These are phyloP conservation scores for Leptinotarsa haldemani DNA, from an alignment of 2,888 invertebrate species.

Conservation along the genomic window DNA sequence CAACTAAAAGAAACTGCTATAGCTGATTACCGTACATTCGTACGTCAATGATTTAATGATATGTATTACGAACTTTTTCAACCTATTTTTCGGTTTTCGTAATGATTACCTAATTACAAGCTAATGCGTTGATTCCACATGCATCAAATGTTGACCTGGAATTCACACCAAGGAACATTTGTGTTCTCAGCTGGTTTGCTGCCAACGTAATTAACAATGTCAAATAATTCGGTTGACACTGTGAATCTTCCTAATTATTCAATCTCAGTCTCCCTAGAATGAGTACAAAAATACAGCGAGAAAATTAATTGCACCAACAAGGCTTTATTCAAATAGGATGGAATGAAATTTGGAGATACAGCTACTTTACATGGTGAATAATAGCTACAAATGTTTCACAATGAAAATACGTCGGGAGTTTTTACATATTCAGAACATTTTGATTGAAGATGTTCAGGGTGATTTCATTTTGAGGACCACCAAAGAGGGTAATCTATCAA, in stretches of 20 bases:
- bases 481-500: too few species aligned
- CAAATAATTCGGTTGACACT: constrained; percentile 14
- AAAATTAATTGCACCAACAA: constrained; percentile 10
- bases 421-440: not conserved
- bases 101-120: constrained; percentile 6
- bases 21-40: not conserved
- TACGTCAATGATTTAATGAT: constrained; percentile 2
- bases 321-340: constrained; percentile 1
- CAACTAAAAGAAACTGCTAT: not conserved
- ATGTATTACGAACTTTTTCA: constrained; percentile 4
- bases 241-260: constrained; percentile 14
- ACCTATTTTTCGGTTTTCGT: not conserved
- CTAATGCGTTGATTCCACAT: constrained; percentile 1
- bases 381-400: not conserved
- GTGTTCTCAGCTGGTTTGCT: not conserved
- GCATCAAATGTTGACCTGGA: constrained; percentile 16
- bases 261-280: not conserved
- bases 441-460: too few species aligned
- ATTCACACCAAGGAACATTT: constrained; percentile 12
- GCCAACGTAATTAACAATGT: constrained; percentile 16
- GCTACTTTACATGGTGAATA: not conserved
- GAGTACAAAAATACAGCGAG: constrained; percentile 13
- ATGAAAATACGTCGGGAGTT: not conserved
- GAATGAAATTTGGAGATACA: not conserved
- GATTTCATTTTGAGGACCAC: too few species aligned